phyloP scores from a whole-genome alignment of 2,797 vertebrate genomes.

The Onychomys leucogaster region DNA sequence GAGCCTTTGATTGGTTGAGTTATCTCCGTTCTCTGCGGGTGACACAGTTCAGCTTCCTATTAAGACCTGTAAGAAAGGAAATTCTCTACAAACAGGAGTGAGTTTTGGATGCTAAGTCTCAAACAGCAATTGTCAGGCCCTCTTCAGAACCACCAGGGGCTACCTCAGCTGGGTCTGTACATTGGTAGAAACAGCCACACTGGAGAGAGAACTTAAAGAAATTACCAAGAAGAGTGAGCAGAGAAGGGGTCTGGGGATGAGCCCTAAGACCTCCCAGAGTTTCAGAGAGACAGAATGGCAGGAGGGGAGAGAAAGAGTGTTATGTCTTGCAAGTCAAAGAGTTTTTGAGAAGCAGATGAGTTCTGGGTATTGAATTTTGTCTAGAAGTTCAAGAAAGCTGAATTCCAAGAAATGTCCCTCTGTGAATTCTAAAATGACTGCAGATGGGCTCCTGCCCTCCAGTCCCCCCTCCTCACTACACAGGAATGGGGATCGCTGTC shows the following conservation, averaged over 20 bases:
- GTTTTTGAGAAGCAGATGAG: not conserved
- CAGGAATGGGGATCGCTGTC: not conserved
- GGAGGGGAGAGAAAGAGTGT: not conserved
- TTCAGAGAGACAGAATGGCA: not conserved
- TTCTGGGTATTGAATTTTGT: not conserved
- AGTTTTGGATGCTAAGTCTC: not conserved
- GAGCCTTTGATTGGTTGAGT: not conserved
- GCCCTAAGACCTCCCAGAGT: not conserved
- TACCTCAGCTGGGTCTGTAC: not conserved
- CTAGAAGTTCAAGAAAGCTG: not conserved
- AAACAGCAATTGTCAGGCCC: not conserved
- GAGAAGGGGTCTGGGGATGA: not conserved
- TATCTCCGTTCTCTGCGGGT: not conserved
- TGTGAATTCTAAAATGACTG: not conserved
- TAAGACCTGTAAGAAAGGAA: not conserved
- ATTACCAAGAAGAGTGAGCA: not conserved
- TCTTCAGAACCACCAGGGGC: not conserved
- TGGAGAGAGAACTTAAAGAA: not conserved
- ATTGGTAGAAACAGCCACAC: not conserved
- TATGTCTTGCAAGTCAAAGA: not conserved
- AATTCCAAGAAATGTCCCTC: not conserved
- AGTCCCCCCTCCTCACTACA: no score
- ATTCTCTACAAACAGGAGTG: not conserved
- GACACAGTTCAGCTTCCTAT: not conserved
- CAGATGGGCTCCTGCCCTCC: not conserved